Percentiles rank a stretch among this genome's conserved stretches.
Conservation (phyloP, 2,113 vertebrate genomes). For the Hassar affinis region DNA sequence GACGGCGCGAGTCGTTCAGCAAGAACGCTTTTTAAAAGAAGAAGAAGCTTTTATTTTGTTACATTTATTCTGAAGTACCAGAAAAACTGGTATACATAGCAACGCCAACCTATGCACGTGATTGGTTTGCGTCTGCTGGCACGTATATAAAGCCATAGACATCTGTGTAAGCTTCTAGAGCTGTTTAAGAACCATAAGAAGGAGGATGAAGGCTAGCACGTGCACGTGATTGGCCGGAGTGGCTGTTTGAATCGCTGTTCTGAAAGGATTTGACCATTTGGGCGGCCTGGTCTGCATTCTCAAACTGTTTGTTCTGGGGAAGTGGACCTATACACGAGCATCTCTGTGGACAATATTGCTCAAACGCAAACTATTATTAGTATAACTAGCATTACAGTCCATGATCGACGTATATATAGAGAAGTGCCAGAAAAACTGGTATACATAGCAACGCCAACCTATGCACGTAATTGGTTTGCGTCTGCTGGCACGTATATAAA, state of each 20-base stretch:
- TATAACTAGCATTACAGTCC: background rate
- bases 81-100: too few species aligned
- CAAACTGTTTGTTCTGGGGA: constrained; percentile 49
- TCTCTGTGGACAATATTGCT: constrained; percentile 66
- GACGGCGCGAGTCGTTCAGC: constrained; percentile 36
- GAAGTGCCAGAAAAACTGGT: too few species aligned
- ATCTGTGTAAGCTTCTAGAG: too few species aligned
- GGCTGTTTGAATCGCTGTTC: background rate
- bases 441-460: too few species aligned
- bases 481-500: too few species aligned
- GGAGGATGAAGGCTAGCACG: background rate
- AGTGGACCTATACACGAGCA: constrained; percentile 63
- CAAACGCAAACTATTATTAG: constrained; percentile 34
- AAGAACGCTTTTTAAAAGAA: constrained; percentile 43
- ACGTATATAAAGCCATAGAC: too few species aligned
- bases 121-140: too few species aligned
- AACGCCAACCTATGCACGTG: too few species aligned
- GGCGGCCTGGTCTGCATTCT: background rate
- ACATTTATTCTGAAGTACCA: too few species aligned
- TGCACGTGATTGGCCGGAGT: background rate
- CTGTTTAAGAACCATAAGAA: too few species aligned
- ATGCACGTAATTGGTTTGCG: too few species aligned
- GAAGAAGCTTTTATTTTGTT: too few species aligned
- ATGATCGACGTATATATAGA: background rate
- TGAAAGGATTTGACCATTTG: background rate